Evolutionary conservation across 1,140 invertebrate species (phyloP).

Genomic region (Globodera ellingtonae): DNA sequence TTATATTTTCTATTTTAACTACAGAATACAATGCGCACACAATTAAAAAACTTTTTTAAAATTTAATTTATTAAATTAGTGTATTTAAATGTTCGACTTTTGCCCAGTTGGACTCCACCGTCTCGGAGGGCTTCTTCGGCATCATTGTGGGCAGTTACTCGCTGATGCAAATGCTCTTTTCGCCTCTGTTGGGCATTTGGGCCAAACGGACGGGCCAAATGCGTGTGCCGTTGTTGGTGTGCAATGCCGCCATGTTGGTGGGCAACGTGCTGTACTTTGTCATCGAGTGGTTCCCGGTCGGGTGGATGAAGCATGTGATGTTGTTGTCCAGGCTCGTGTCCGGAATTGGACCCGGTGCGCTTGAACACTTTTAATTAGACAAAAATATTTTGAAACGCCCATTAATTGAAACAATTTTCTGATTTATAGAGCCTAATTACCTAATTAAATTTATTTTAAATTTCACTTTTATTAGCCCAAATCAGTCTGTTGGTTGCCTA

Average conservation of each 20-base stretch:
- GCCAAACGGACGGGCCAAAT: slow-evolving; percentile 41
- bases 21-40: neutral
- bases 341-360: slow-evolving; percentile 50
- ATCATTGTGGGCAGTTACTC: slow-evolving; percentile 37
- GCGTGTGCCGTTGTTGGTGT: slow-evolving; percentile 63
- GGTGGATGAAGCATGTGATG: slow-evolving; percentile 17
- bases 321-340: slow-evolving; percentile 44
- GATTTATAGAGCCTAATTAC: neutral
- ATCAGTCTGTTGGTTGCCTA: slow-evolving; percentile 35
- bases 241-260: slow-evolving; percentile 61
- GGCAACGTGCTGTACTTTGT: slow-evolving; percentile 67
- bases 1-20: neutral
- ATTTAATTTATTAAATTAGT: neutral
- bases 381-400: too few species aligned
- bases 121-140: slow-evolving; percentile 44
- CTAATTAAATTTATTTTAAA: slow-evolving; percentile 3
- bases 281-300: slow-evolving; percentile 51
- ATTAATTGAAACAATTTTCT: too few species aligned
- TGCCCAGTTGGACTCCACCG: slow-evolving; percentile 38
- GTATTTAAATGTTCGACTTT: neutral
- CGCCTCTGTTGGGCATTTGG: slow-evolving; percentile 41
- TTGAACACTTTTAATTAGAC: too few species aligned
- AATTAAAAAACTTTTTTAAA: neutral
- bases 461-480: slow-evolving; percentile 16
- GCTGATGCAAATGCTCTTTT: slow-evolving; percentile 39